Evolutionary conservation across 2,113 vertebrate genomes (phyloP).

Genomic region (Hiodon tergisus): DNA sequence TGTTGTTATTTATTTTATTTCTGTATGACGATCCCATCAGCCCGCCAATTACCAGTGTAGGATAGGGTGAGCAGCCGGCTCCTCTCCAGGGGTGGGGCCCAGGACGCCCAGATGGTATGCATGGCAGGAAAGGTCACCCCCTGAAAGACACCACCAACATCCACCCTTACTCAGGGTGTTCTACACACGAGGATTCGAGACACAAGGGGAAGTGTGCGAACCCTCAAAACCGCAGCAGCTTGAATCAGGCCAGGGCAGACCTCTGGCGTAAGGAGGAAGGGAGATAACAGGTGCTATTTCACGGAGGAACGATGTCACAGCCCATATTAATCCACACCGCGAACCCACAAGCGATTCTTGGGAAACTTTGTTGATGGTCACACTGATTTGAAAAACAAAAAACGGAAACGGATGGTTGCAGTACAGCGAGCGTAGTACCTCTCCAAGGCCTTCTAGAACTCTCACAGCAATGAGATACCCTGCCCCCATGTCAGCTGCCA

Average conservation of each 20-base stretch:
- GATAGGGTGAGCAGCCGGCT: conserved; percentile 89
- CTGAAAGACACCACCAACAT: conserved; percentile 55
- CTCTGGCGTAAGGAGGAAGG: too few relatives aligned
- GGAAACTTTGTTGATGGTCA: too few relatives aligned
- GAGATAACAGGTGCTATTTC: too few relatives aligned
- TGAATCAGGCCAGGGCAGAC: too few relatives aligned
- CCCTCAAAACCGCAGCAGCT: too few relatives aligned
- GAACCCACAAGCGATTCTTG: too few relatives aligned
- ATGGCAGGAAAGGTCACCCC: conserved; percentile 94
- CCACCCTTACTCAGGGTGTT: not conserved
- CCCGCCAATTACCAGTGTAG: conserved; percentile 74
- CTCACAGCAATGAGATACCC: conserved; percentile 80
- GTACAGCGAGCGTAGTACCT: conserved; percentile 60
- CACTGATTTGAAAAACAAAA: too few relatives aligned
- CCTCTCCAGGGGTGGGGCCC: conserved; percentile 94
- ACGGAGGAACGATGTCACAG: too few relatives aligned
- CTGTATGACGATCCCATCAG: conserved; percentile 15
- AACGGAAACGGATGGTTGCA: not conserved
- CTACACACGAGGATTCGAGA: too few relatives aligned
- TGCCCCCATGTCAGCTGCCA: conserved; percentile 79
- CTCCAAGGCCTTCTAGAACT: conserved; percentile 85
- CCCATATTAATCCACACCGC: too few relatives aligned
- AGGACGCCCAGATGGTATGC: conserved; percentile 94
- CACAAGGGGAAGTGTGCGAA: too few relatives aligned
- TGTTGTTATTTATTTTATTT: not conserved